These are phyloP conservation scores for Therioaphis trifolii DNA, from an alignment of 2,888 invertebrate species.

Conservation along the genomic window DNA sequence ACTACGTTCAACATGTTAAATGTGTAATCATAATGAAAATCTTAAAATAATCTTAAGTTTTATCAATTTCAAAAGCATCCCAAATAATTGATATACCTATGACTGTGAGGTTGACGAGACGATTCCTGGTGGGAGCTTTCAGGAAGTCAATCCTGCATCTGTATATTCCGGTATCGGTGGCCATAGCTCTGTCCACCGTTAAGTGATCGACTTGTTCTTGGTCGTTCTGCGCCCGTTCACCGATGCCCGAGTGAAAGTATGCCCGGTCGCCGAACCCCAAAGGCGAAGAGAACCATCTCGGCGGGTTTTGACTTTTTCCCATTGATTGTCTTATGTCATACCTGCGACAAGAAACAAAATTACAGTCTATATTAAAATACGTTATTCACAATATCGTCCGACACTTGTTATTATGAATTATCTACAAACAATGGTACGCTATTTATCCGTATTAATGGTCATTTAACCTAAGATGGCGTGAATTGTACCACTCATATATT, in stretches of 20 bases:
- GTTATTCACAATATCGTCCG: too few relatives aligned
- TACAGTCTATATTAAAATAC: too few relatives aligned
- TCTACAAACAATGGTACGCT: background rate
- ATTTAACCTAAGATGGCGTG: too few relatives aligned
- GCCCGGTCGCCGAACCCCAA: slow-evolving; percentile 34
- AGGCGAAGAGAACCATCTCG: slow-evolving; percentile 37
- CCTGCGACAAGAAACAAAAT: background rate
- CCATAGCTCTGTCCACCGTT: slow-evolving; percentile 34
- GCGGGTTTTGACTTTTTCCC: background rate
- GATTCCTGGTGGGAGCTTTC: slow-evolving; percentile 28
- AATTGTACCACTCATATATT: too few relatives aligned
- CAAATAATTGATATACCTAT: slow-evolving; percentile 17
- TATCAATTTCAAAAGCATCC: too few relatives aligned
- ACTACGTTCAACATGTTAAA: too few relatives aligned
- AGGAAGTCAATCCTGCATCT: slow-evolving; percentile 48
- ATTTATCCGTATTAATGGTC: too few relatives aligned
- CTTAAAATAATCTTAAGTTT: too few relatives aligned
- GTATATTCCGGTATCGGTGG: slow-evolving; percentile 47
- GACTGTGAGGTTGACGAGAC: slow-evolving; percentile 44
- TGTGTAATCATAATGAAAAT: too few relatives aligned
- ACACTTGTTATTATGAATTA: background rate
- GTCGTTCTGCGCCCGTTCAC: background rate
- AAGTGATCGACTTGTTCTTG: slow-evolving; percentile 27
- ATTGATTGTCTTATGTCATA: slow-evolving; percentile 29
- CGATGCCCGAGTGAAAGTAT: slow-evolving; percentile 36